A percentile compares a stretch with the other conserved stretches of the same genome.
Evolutionary conservation across 2,113 vertebrate genomes (phyloP).

Genomic region (Odocoileus hemionus): DNA sequence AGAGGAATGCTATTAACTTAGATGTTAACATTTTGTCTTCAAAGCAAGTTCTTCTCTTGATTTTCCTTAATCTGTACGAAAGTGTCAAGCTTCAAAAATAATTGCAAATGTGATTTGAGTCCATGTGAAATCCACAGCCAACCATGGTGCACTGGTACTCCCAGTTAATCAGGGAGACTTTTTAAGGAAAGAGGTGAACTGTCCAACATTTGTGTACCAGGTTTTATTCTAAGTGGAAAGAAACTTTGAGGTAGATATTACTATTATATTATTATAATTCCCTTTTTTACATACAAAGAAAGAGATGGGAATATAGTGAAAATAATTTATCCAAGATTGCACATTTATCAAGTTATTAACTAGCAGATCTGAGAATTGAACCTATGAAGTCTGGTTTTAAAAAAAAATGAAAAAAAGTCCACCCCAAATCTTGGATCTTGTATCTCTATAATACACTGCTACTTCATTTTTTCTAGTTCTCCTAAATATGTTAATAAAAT

Average conservation of each 20-base stretch:
- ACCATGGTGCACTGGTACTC: neutral
- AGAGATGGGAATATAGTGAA: neutral
- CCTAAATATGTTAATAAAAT: neutral
- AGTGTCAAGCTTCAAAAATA: slow-evolving; percentile 14
- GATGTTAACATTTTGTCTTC: slow-evolving; percentile 16
- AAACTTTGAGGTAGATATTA: neutral
- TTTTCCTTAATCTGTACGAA: neutral
- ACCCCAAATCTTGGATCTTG: neutral
- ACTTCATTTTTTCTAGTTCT: neutral
- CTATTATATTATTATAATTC: neutral
- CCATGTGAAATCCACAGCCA: neutral
- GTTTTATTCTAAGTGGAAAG: neutral
- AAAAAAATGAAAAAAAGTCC: neutral
- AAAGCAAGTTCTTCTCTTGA: neutral
- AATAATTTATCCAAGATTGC: neutral
- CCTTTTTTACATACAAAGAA: neutral
- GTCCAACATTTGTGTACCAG: neutral
- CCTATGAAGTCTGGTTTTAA: neutral
- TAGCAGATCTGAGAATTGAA: neutral
- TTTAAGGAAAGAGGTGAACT: neutral
- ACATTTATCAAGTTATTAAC: neutral
- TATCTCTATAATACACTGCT: neutral
- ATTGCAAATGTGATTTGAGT: neutral
- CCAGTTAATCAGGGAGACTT: neutral
- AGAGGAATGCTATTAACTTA: neutral